Evolutionary conservation across 2,113 vertebrate genomes (phyloP).

Genomic region (Pseudorectes ferrugineus): DNA sequence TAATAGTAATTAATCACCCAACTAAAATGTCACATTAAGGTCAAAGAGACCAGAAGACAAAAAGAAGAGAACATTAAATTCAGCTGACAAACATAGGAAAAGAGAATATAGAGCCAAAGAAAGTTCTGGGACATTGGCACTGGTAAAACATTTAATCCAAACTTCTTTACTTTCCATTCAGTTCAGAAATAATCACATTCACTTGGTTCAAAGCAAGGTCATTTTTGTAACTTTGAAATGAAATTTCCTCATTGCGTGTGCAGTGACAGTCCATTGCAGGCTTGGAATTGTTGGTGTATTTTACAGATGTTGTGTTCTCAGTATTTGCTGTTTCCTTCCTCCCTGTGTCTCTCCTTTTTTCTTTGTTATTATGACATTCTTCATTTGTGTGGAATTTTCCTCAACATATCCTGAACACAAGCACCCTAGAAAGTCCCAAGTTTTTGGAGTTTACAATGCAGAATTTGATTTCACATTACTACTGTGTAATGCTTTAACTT

Average conservation of each 20-base stretch:
- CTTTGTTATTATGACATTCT: not conserved
- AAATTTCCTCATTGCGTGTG: conserved; percentile 26
- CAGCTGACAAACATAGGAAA: conserved; percentile 67
- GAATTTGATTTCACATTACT: not conserved
- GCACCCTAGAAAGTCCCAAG: not conserved
- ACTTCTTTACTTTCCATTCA: conserved; percentile 54
- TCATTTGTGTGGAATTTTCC: conserved; percentile 11
- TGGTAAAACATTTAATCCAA: conserved; percentile 65
- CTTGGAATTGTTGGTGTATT: conserved; percentile 11
- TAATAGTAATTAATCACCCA: conserved; percentile 77
- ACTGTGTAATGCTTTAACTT: not conserved
- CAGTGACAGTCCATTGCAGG: conserved; percentile 22
- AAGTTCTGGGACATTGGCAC: conserved; percentile 59
- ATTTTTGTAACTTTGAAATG: conserved; percentile 51
- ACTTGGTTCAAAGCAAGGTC: conserved; percentile 59
- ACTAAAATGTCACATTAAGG: conserved; percentile 78
- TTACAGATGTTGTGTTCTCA: conserved; percentile 23
- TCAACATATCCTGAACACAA: not conserved
- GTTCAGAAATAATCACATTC: conserved; percentile 61
- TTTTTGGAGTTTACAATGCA: not conserved
- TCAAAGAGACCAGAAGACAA: conserved; percentile 74
- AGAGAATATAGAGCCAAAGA: conserved; percentile 50
- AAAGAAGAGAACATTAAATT: conserved; percentile 68
- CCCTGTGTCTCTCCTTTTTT: not conserved
- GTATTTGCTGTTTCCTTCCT: not conserved